Base-by-base conservation (phyloP, 2,113 vertebrate species). In the Alectura lathami region DNA sequence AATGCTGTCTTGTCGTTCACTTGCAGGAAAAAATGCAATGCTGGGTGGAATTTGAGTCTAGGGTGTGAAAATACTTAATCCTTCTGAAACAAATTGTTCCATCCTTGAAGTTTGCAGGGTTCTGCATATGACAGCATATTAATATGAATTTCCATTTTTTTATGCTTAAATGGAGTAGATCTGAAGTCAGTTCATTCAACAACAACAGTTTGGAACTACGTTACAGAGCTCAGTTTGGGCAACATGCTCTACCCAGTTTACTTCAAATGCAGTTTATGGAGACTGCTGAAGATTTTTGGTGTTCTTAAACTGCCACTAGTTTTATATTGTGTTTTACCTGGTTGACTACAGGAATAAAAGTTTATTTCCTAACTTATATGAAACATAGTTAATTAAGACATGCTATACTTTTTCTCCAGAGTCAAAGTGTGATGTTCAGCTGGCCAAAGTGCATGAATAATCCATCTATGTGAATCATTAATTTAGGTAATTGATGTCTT, bases 381-480 rank as follows among this genome's bases (percentile, higher is more conserved):
- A 94, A 96, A 92, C 85, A 86, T 59, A 86, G 92, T 96, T 96
- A 96, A 96, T 96, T 96, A 96, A 97, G 94, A 93, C 78, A 93
- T 53, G 74, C 57, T 94, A 93, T 91, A 86, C 91, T 93, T 96
- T 89, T 63, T 95, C 82, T 53, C 72, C 88, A 76, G 92, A 95
- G 91, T 95, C 83, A 59, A 96, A 96, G 85, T 86, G 70, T 95
- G 96, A 88, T 32, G 62, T 96, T 97, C 91, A 94, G 75, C 69
- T 95, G 93, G 87, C 91, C 48, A 32, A 53, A 66, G 84, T 95
- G 89, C 73, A 95, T 96, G 92, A 97, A 96, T 97, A 96, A 97
- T 96, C 94, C 89, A 91, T 97, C 94, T 89, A 87, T 91, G 85
- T 85, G 92, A 96, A 95, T 97, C 86, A 95, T 96, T 97, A 97